Base-by-base conservation (phyloP, 2,888 invertebrate genomes). In the Tetragonisca angustula region DNA sequence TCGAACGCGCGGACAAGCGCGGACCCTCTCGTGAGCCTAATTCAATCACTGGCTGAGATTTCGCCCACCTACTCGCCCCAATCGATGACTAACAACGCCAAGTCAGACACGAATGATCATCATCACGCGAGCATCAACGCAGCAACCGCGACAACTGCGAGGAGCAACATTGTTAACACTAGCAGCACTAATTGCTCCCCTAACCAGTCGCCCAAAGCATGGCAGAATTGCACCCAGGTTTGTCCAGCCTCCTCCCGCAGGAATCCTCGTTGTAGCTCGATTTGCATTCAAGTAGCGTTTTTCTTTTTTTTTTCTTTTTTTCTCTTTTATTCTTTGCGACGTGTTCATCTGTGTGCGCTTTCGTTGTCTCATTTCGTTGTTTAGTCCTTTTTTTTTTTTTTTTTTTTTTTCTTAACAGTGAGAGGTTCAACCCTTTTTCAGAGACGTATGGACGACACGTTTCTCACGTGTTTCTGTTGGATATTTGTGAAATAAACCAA, bases 181-280 rank as follows among this genome's bases (percentile, higher is more conserved):
- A 90, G 87, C 87, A 87, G 90, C 91, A 92, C 92, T 92, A 93
- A 93, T 91, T 90, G 92, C 88, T 92, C 92, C 90, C 92, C 93
- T 92, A 94, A 94, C 88, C 94, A 94, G 89, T 94, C 93, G 90
- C 93, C 94, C 92, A 94, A 94, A 94, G 93, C 94, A 94, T 94
- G 94, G 94, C 94, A 94, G 91, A 92, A 83, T 85, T 86, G 92
- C 90, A 92, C 86, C 84, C 94, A 94, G 94, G 94, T 94, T 94
- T 92, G 94, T 94, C 91, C 70, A 76, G 62, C 73, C 72, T 75
- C 56, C 54, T 76, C 73, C 73, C 59, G 62, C 78, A 24, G 64
- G 61, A 43, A 71, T 61, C 77, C 77, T 68, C 36, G 9, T 24
- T n/a, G 49, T 61, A 43, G 56, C 76, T 67, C 32, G 2, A 71